Evolutionary conservation across 1,140 invertebrate genomes (phyloP), one percentile per base, ranked within the genome.

Genomic region (Polyergus mexicanus): DNA sequence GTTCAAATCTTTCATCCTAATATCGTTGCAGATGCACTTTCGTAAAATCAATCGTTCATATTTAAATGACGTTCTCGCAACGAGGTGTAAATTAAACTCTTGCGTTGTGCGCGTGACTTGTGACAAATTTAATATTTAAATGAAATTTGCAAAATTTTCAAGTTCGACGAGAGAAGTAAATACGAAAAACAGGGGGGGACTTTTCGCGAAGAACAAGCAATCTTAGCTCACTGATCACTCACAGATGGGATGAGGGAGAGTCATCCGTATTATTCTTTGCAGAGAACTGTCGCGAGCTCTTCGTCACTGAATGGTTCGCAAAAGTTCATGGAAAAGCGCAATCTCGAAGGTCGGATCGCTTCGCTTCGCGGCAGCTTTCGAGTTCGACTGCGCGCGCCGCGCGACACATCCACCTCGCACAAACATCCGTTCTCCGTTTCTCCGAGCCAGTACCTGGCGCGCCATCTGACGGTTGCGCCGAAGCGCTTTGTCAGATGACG

Each of bases 321-420:
- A 91, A 87, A 69, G 68, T 91, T 91, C 90, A 93, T 89, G 63
- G 89, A 92, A 92, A 89, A 92, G 80, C 71, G 80, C 71, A 92
- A 87, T 91, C 90, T 91, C 90, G 87, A 91, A 90, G 78, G 75
- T 90, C 77, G 86, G 80, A 44, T 62, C 22, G 77, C 78, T 58
- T 44, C n/a, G 54, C 89, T 88, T 89, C 89, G 89, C 91, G 88
- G 91, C 91, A 92, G 87, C 86, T 89, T 92, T 92, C 87, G 90
- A 90, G 90, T 86, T 80, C 90, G 88, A 92, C 92, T 92, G 87
- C 84, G 85, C 87, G 85, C 84, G 85, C 87, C 87, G 85, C 84
- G 85, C 87, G 85, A 19, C 16, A 78, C 44, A 32, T 32, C 2
- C 35, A 76, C 41, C 74, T 47, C 60, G 66, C 47, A 66, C 77